phyloP scores from a whole-genome alignment of 2,797 vertebrate species.

The Leptodactylus fallax region DNA sequence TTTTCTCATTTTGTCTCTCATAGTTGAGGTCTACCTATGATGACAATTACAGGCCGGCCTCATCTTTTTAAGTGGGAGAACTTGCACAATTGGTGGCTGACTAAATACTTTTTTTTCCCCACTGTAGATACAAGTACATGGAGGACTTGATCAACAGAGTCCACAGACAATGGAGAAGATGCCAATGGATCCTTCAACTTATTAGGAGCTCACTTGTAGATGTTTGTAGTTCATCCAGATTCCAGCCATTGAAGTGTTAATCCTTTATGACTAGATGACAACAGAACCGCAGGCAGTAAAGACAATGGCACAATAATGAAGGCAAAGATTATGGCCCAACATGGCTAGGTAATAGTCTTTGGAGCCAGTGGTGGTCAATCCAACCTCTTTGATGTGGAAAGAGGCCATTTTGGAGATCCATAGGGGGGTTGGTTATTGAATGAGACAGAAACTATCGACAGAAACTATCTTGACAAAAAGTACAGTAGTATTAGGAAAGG shows the following conservation, averaged over 20 bases:
- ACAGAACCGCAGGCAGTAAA: background rate
- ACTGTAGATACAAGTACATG: too few species aligned
- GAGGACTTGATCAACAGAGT: too few species aligned
- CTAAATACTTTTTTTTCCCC: too few species aligned
- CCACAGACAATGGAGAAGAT: too few species aligned
- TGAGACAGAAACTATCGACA: background rate
- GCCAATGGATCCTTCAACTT: background rate
- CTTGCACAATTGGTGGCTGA: too few species aligned
- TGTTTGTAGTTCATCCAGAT: background rate
- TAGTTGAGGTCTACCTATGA: too few species aligned
- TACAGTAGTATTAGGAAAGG: background rate
- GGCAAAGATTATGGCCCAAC: background rate
- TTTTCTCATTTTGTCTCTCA: too few species aligned
- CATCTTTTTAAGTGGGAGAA: too few species aligned
- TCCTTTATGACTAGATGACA: background rate
- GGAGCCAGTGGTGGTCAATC: background rate
- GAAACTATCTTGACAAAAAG: background rate
- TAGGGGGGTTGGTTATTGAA: background rate
- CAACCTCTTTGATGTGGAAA: background rate
- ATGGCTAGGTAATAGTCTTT: background rate
- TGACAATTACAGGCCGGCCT: too few species aligned
- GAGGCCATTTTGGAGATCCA: background rate
- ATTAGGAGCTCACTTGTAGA: background rate
- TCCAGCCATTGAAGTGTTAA: conserved; percentile 12
- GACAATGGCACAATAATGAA: background rate